Evolutionary conservation across 2,113 vertebrate genomes (phyloP), one percentile per base, ranked within the genome.

Genomic region (Nothoprocta pentlandii): DNA sequence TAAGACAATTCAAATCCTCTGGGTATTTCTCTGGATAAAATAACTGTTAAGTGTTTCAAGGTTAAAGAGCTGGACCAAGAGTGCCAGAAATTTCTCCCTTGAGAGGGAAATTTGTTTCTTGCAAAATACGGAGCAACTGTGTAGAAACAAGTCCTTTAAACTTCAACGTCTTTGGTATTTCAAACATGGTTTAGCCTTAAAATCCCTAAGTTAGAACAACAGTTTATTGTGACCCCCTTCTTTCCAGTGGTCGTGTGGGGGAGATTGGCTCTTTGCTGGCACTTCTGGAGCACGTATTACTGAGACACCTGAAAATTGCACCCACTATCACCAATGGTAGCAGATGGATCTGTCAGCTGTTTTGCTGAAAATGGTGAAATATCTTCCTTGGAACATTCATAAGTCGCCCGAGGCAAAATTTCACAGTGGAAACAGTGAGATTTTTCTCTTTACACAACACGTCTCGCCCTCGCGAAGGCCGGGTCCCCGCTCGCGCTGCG

Each of bases 321-420:
- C 94, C 88, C 80, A 92, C n/a, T 85, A 92, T 84, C 96, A 94
- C 83, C 88, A 94, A 67, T 74, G 95, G 83, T 83, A 90, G 90
- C 94, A 97, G 95, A 97, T 93, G 94, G 88, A 89, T 95, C 93
- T 94, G 95, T 97, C 94, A 96, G 90, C 92, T 95, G 94, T 92
- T 96, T 95, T 97, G 67, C 90, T 93, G 93, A 96, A 96, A 97
- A 89, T 89, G 80, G 93, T 93, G 92, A 96, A 39, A 89, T 96
- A 92, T 95, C 94, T 96, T 94, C 83, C 80, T 86, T 94, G 96
- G 95, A 97, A 97, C 92, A 95, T 90, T 96, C 90, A 89, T 84
- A 92, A 92, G 90, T 96, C 95, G 96, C 95, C 94, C 6, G 74
- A 93, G 92, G 96, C 90, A 95, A 94, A 96, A 96, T 96, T 97